Base-by-base conservation (phyloP, 2,113 vertebrate genomes). In the Capreolus pygargus region DNA sequence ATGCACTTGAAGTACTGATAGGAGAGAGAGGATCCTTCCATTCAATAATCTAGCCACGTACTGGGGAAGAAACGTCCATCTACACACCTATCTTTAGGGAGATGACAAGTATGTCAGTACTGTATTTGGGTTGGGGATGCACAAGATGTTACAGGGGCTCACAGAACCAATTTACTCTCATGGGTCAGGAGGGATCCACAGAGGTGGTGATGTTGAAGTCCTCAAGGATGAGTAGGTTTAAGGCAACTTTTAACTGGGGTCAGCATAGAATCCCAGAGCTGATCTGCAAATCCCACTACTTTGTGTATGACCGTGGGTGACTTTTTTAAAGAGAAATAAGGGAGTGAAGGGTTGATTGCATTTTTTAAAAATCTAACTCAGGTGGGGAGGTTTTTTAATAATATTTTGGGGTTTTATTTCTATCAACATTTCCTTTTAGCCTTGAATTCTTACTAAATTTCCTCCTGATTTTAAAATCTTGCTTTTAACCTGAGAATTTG, bases 401-500 rank as follows among this genome's bases (percentile, higher is more conserved):
- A 3, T 86, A 47, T 93, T 82, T 85, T 91, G n/a, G 9, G 0
- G 1, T 27, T 97, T 60, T 90, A 86, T 94, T 82, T 60, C 14
- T 67, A 86, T 88, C 89, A 67, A 84, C 6, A 55, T 97, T 86
- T 96, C 27, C 47, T 86, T 86, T 96, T 78, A 89, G 64, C 30
- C 28, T 96, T 94, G 60, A 94, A 94, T 82, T 92, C 97, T 96
- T 90, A 88, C n/a, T 94, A 47, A 90, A 64, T 95, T 94, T 92
- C 57, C 25, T 95, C 58, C 45, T 83, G 45, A 95, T 55, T 96
- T 86, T 70, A 96, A 94, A 50, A 45, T 57, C 86, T 94, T 89
- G 58, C 86, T 94, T 91, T 67, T 97, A 27, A 89, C 19, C 54
- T 96, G 92, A 81, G 94, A 98, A 98, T 98, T 93, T 96, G 96